phyloP scores from a whole-genome alignment of 2,797 vertebrate species.

The Danio jaintianensis region DNA sequence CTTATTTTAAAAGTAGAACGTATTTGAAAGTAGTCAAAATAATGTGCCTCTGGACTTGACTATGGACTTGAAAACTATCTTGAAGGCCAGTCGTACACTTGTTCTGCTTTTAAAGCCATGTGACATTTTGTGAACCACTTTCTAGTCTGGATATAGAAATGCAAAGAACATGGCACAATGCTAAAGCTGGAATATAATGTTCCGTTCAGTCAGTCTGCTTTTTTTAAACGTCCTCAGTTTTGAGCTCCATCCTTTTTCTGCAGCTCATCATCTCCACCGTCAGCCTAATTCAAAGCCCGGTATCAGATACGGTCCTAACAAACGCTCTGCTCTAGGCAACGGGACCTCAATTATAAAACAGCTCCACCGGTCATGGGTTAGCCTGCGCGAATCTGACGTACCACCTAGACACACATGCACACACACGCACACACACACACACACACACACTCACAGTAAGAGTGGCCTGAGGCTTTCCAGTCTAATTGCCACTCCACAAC shows the following conservation, averaged over 20 bases:
- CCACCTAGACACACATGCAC: constrained; percentile 50
- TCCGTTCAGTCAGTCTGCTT: constrained; percentile 37
- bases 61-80: neutral
- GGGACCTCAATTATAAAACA: constrained; percentile 68
- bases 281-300: constrained; percentile 51
- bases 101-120: constrained; percentile 21
- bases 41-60: neutral
- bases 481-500: constrained; percentile 62
- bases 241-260: constrained; percentile 17
- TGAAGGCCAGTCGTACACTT: constrained; percentile 10
- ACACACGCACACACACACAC: constrained; percentile 46
- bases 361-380: constrained; percentile 62
- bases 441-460: constrained; percentile 56
- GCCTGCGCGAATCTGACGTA: constrained; percentile 57
- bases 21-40: neutral
- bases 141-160: constrained; percentile 32
- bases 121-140: constrained; percentile 38
- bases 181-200: constrained; percentile 34
- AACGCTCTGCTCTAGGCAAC: constrained; percentile 60
- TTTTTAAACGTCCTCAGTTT: constrained; percentile 42
- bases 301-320: constrained; percentile 56
- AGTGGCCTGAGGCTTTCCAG: constrained; percentile 55
- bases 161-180: constrained; percentile 3
- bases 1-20: constrained; percentile 1
- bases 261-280: constrained; percentile 40